phyloP scores from a whole-genome alignment of 2,113 vertebrate genomes.

The Diadophis punctatus region DNA sequence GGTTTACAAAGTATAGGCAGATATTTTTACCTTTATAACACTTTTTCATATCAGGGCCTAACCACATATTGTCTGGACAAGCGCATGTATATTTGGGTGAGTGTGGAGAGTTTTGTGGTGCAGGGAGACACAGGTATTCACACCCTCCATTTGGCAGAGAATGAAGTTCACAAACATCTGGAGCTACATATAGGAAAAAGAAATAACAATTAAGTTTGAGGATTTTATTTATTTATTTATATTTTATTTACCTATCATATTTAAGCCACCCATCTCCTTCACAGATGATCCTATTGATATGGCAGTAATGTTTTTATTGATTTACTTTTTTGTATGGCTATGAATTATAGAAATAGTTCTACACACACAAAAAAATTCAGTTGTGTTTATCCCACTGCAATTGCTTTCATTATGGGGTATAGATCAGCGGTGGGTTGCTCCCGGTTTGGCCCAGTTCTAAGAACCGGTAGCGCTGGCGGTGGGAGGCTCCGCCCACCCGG shows the following conservation, averaged over 20 bases:
- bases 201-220: slow-evolving; percentile 14
- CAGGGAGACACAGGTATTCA: slow-evolving; percentile 94
- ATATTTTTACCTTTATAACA: slow-evolving; percentile 80
- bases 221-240: background rate
- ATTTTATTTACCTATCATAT: background rate
- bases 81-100: slow-evolving; percentile 94
- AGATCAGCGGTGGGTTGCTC: too few relatives aligned
- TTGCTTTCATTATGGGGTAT: background rate
- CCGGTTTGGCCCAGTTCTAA: too few relatives aligned
- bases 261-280: background rate
- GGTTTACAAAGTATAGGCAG: background rate
- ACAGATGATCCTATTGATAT: background rate
- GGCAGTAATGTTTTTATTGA: background rate
- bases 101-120: slow-evolving; percentile 87
- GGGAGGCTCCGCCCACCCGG: too few relatives aligned
- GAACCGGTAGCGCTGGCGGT: too few relatives aligned
- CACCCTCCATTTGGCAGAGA: slow-evolving; percentile 90
- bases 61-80: slow-evolving; percentile 90
- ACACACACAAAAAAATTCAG: background rate
- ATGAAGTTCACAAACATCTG: slow-evolving; percentile 87
- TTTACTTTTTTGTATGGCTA: background rate
- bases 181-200: slow-evolving; percentile 66
- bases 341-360: background rate
- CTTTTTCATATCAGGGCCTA: slow-evolving; percentile 92
- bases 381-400: background rate